phyloP scores from a whole-genome alignment of 2,888 invertebrate species.

The Dorcus parallelipipedus region DNA sequence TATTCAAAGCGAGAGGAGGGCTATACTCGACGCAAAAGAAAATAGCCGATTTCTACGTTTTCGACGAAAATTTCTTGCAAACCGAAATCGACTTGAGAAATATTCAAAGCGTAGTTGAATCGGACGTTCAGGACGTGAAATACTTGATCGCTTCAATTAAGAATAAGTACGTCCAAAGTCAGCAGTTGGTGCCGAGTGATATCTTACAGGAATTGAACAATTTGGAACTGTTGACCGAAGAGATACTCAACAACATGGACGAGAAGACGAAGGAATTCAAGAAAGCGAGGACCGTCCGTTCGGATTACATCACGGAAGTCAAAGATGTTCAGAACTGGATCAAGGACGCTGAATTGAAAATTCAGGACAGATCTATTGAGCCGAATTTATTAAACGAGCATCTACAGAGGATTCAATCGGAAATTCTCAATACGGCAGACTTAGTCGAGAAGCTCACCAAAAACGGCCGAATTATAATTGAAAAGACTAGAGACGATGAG shows the following conservation, averaged over 20 bases:
- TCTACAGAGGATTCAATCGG: conserved; percentile 72
- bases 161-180: conserved; percentile 60
- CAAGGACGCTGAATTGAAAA: conserved; percentile 75
- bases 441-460: conserved; percentile 73
- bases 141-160: conserved; percentile 58
- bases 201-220: conserved; percentile 76
- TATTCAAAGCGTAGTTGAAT: conserved; percentile 57
- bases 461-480: conserved; percentile 75
- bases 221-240: conserved; percentile 78
- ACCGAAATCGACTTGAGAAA: conserved; percentile 60
- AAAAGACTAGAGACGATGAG: conserved; percentile 73
- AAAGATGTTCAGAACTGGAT: conserved; percentile 83
- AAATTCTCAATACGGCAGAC: conserved; percentile 68
- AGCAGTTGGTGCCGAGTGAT: conserved; percentile 69
- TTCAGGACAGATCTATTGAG: conserved; percentile 75
- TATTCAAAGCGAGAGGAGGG: conserved; percentile 65
- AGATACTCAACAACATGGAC: conserved; percentile 76
- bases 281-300: conserved; percentile 76
- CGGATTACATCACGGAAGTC: conserved; percentile 75
- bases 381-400: conserved; percentile 75
- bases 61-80: conserved; percentile 67
- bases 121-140: conserved; percentile 57
- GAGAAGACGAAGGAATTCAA: conserved; percentile 85
- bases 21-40: conserved; percentile 65
- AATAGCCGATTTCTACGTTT: conserved; percentile 72